A percentile compares a stretch with the other conserved stretches of the same genome.
Conservation (phyloP, 2,797 vertebrate genomes). For the Catharus ustulatus region DNA sequence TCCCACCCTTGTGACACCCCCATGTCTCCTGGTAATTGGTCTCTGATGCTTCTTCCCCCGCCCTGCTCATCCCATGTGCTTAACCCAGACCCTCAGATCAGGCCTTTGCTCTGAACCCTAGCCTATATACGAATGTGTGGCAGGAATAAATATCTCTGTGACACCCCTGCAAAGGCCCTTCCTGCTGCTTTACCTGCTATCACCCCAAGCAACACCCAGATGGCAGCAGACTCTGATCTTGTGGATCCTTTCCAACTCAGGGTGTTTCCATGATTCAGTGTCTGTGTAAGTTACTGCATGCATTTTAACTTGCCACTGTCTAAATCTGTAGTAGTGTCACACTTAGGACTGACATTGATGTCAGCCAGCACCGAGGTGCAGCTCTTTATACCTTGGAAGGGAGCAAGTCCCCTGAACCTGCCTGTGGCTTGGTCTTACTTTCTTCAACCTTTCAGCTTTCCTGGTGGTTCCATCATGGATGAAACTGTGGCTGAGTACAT, state of each 20-base stretch:
- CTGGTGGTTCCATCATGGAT: conserved; percentile 77
- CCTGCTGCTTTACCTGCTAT: too few species aligned
- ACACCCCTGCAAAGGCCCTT: too few species aligned
- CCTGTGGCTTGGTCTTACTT: not conserved
- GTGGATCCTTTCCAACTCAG: not conserved
- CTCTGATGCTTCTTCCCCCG: too few species aligned
- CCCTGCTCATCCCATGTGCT: too few species aligned
- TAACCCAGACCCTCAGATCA: too few species aligned
- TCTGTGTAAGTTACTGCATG: rapidly evolving
- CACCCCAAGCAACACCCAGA: too few species aligned
- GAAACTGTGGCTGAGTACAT: conserved; percentile 76
- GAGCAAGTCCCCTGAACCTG: not conserved
- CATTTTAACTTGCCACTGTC: not conserved
- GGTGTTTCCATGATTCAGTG: not conserved
- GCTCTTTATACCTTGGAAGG: rapidly evolving
- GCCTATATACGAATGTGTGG: too few species aligned
- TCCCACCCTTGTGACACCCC: too few species aligned
- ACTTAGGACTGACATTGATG: rapidly evolving
- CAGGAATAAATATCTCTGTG: too few species aligned
- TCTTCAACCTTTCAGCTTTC: not conserved
- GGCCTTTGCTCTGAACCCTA: too few species aligned
- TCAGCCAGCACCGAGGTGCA: rapidly evolving
- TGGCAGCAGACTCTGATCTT: not conserved
- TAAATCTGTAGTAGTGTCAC: rapidly evolving
- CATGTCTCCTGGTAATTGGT: too few species aligned